Conservation (phyloP, 2,888 invertebrate genomes). For the Eupithecia vulgata region DNA sequence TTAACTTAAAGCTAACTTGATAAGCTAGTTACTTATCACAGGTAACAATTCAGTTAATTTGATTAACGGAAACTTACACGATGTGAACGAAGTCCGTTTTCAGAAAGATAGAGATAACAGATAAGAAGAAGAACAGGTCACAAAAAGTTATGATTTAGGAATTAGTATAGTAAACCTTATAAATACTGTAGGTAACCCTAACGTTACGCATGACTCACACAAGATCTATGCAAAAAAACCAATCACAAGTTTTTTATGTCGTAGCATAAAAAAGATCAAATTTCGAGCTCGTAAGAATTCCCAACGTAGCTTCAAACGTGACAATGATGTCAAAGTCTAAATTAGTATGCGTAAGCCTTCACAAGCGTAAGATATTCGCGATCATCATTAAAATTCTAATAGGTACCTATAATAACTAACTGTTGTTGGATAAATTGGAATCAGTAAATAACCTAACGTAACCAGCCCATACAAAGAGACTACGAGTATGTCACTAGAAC, state of each 20-base stretch:
- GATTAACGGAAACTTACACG: slow-evolving; percentile 13
- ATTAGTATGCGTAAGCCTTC: slow-evolving; percentile 26
- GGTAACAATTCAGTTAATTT: slow-evolving; percentile 13
- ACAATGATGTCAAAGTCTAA: slow-evolving; percentile 29
- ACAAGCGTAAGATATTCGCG: slow-evolving; percentile 10
- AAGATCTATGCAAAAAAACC: neutral
- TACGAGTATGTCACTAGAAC: slow-evolving; percentile 15
- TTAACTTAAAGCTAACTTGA: slow-evolving; percentile 35
- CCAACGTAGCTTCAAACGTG: slow-evolving; percentile 29
- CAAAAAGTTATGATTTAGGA: neutral
- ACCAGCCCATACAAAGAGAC: neutral
- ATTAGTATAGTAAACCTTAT: neutral
- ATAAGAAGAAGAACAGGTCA: neutral
- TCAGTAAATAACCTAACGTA: slow-evolving; percentile 11
- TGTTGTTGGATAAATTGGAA: slow-evolving; percentile 19
- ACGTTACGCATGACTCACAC: neutral
- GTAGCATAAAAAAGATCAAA: neutral
- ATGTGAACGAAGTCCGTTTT: neutral
- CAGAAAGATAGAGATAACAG: neutral
- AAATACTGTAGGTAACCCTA: neutral
- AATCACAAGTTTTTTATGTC: slow-evolving; percentile 11
- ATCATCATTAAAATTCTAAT: slow-evolving; percentile 35
- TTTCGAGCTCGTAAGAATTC: slow-evolving; percentile 15
- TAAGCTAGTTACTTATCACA: slow-evolving; percentile 19
- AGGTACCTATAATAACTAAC: slow-evolving; percentile 22